Conservation (phyloP, 2,888 invertebrate genomes). For the Pachymerium ferrugineum region DNA sequence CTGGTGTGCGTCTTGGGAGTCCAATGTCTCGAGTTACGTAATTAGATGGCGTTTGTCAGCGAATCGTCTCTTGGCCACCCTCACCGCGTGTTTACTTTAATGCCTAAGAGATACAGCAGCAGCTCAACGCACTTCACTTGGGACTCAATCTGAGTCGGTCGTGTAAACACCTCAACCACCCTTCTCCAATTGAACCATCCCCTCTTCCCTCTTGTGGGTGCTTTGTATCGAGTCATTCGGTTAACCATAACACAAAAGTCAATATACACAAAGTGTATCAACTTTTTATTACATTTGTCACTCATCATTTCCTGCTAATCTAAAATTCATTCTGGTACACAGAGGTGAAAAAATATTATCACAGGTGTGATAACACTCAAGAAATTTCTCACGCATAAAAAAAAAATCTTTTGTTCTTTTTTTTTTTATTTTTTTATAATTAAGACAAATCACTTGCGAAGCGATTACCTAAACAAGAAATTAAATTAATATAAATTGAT, state of each 20-base stretch:
- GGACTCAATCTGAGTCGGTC: background rate
- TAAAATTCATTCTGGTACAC: no score
- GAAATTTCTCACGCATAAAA: no score
- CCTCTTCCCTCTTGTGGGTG: background rate
- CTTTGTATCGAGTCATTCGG: background rate
- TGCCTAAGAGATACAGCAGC: slow-evolving; percentile 2
- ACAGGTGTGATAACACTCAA: no score
- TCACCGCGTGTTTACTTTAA: slow-evolving; percentile 15
- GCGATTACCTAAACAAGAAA: no score
- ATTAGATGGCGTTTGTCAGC: slow-evolving; percentile 14
- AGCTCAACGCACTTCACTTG: slow-evolving; percentile 5
- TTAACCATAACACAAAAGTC: slow-evolving; percentile 10
- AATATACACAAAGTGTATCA: background rate
- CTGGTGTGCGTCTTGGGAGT: slow-evolving; percentile 10
- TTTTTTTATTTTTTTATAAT: no score
- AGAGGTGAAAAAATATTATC: no score
- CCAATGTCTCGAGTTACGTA: slow-evolving; percentile 13
- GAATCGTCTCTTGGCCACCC: slow-evolving; percentile 8
- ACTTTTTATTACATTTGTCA: background rate
- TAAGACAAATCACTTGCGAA: no score
- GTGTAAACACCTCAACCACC: background rate
- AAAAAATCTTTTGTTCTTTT: no score
- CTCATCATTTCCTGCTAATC: no score
- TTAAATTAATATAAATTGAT: no score
- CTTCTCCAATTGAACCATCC: background rate